These are phyloP conservation scores for Onychostruthus taczanowskii DNA, from an alignment of 2,113 vertebrate species.

Conservation along the genomic window DNA sequence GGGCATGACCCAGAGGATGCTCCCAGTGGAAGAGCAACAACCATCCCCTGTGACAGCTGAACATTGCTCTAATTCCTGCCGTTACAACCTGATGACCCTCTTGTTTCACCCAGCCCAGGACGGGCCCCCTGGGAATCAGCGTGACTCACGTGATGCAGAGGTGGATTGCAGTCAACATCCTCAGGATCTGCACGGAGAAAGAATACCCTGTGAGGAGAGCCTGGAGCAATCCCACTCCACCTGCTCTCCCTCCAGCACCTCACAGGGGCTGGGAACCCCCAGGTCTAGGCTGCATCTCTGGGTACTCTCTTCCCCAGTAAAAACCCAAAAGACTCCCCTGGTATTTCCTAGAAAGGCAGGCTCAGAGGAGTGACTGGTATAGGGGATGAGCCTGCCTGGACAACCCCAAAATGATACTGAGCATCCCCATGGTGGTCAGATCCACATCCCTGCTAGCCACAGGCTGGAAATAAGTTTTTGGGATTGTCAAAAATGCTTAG, in stretches of 20 bases:
- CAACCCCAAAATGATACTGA: not conserved
- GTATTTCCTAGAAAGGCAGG: not conserved
- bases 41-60: not conserved
- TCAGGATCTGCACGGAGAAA: slow-evolving; percentile 83
- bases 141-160: slow-evolving; percentile 84
- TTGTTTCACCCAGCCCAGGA: not conserved
- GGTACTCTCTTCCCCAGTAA: rapidly evolving
- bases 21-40: rapidly evolving
- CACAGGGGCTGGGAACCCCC: not conserved
- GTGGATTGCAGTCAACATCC: slow-evolving; percentile 86
- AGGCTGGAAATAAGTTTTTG: not conserved
- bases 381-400: not conserved
- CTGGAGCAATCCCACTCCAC: not conserved
- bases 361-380: not conserved
- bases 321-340: not conserved
- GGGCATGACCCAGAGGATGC: not conserved
- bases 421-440: rapidly evolving
- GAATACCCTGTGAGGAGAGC: not conserved
- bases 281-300: not conserved
- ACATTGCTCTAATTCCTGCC: not conserved
- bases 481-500: not conserved
- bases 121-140: rapidly evolving
- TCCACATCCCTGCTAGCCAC: not conserved
- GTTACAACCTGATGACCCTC: rapidly evolving
- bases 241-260: not conserved